Base-by-base conservation (phyloP, 2,888 invertebrate genomes). In the Pharmacophagus antenor region DNA sequence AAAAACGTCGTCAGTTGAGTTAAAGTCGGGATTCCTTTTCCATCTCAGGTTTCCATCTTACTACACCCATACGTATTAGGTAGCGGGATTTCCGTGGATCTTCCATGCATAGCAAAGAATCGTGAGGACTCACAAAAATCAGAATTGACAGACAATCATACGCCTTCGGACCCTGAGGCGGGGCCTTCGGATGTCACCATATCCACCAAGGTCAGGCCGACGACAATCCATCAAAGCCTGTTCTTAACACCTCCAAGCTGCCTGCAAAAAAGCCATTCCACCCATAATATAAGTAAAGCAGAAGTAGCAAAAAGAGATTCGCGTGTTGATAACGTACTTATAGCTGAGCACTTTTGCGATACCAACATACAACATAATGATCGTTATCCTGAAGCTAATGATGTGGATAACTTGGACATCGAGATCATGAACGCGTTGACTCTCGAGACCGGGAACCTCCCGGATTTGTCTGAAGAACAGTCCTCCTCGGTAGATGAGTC, bases 351-450 rank as follows among this genome's bases (percentile, higher is more conserved):
- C 6, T 74, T 75, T 47, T 85, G 77, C 62, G 88, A 88, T 52
- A 88, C 88, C 0, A 88, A 88, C 62, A 88, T 87, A n/a, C 81
- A 79, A 0, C 88, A 88, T 63, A 88, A 88, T 63, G 86, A 88
- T 58, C 78, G 82, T 1, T 88, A 87, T 58, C 88, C 88, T 0
- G 88, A 88, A 56, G 86, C 84, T 1, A 82, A 71, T 27, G 86
- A 87, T 53, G 85, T 82, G 0, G 88, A 88, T 22, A 82, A 81
- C 52, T 69, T 88, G 7, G 88, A 87, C 53, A 82, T 80, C 47
- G 85, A 86, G 60, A 82, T 88, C 5, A 79, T 87, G 76, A 84
- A 85, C 21, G 88, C 83, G 0, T 67, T 88, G 48, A 81, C 85
- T 0, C 68, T 87, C 2, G 87, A 88, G 51, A 76, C 83, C 0